Evolutionary conservation across 2,888 invertebrate genomes (phyloP).

Genomic region (Cerastoderma edule): DNA sequence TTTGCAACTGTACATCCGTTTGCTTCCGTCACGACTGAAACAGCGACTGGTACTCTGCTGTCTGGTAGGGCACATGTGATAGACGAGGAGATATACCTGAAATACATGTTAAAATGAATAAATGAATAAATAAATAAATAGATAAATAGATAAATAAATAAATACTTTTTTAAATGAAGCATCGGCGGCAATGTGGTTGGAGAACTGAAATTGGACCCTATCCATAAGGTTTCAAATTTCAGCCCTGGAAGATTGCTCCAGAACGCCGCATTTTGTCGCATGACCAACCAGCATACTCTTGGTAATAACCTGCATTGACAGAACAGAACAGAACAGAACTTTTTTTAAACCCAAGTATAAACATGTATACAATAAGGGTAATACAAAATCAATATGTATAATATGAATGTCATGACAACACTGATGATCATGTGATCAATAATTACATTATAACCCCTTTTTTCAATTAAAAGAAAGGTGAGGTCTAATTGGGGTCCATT

Average conservation of each 20-base stretch:
- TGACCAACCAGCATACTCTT: background rate
- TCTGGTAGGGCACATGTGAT: slow-evolving; percentile 6
- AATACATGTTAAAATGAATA: background rate
- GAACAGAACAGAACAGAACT: no score
- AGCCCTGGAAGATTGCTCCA: background rate
- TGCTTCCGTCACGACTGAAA: background rate
- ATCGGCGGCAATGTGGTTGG: background rate
- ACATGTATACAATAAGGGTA: no score
- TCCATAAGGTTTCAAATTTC: background rate
- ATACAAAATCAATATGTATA: no score
- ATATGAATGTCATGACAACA: no score
- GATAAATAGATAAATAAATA: background rate
- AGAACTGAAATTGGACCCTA: background rate
- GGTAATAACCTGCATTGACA: no score
- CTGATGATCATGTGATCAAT: no score
- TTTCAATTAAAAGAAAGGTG: no score
- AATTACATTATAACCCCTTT: no score
- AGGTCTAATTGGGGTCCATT: no score
- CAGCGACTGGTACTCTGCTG: background rate
- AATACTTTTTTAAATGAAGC: background rate
- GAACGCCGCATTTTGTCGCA: background rate
- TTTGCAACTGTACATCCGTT: background rate
- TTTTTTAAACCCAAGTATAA: no score
- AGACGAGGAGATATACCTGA: slow-evolving; percentile 3
- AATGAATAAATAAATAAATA: background rate